Evolutionary conservation across 2,888 invertebrate species (phyloP).

Genomic region (Arge pagana): DNA sequence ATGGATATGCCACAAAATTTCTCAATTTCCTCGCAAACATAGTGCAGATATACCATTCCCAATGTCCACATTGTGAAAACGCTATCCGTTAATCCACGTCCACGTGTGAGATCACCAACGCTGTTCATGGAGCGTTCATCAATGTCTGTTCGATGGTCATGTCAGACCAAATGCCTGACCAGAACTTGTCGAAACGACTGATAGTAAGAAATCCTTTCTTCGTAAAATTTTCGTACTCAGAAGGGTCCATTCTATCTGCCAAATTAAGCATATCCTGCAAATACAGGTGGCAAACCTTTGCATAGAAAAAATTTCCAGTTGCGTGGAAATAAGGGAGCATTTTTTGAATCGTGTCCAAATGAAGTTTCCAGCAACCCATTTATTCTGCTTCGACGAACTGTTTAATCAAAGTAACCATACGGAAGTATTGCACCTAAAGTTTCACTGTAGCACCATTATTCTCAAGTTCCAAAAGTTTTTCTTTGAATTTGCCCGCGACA

Average conservation of each 20-base stretch:
- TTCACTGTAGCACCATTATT: constrained; percentile 32
- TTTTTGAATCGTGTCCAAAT: constrained; percentile 25
- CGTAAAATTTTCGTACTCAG: constrained; percentile 36
- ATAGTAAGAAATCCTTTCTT: constrained; percentile 41
- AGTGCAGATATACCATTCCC: constrained; percentile 8
- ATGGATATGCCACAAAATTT: constrained; percentile 12
- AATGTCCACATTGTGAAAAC: not conserved
- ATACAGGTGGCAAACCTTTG: constrained; percentile 23
- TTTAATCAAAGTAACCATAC: constrained; percentile 22
- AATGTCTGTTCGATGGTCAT: constrained; percentile 45
- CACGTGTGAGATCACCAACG: constrained; percentile 2
- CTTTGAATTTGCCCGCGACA: too few species aligned
- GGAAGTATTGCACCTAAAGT: constrained; percentile 34
- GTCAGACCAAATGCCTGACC: constrained; percentile 38
- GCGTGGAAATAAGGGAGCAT: constrained; percentile 28
- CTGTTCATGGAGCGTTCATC: constrained; percentile 39
- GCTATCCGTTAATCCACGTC: not conserved
- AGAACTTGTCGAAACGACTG: constrained; percentile 36
- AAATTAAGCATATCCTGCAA: constrained; percentile 39
- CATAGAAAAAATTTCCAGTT: constrained; percentile 33
- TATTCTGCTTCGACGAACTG: constrained; percentile 27
- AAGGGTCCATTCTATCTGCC: constrained; percentile 30
- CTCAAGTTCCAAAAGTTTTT: too few species aligned
- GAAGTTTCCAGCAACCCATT: constrained; percentile 24
- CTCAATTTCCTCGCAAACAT: constrained; percentile 3